These are phyloP conservation scores for Ellobium chinense DNA, from an alignment of 2,888 invertebrate genomes.

Conservation along the genomic window DNA sequence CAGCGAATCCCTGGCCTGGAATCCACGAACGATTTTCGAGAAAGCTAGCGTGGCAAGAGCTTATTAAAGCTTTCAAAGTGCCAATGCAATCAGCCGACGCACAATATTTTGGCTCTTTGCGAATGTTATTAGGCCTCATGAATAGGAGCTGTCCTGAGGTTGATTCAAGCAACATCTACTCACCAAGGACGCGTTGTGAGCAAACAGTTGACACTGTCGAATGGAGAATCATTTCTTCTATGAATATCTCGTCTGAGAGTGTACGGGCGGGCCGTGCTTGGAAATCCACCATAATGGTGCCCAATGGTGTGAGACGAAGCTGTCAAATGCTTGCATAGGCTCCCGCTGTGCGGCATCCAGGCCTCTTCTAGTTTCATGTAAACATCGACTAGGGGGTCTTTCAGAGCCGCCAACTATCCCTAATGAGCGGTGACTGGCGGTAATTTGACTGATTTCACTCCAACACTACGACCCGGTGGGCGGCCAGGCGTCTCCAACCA, in stretches of 20 bases:
- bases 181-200: slow-evolving; percentile 47
- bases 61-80: slow-evolving; percentile 45
- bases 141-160: slow-evolving; percentile 38
- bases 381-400: slow-evolving; percentile 47
- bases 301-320: slow-evolving; percentile 52
- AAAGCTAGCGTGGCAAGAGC: slow-evolving; percentile 42
- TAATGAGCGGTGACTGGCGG: slow-evolving; percentile 50
- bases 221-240: slow-evolving; percentile 33
- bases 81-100: slow-evolving; percentile 42
- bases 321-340: slow-evolving; percentile 53
- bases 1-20: slow-evolving; percentile 26
- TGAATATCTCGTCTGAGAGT: slow-evolving; percentile 39
- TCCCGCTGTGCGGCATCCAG: slow-evolving; percentile 45
- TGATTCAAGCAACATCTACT: slow-evolving; percentile 49
- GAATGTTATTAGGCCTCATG: slow-evolving; percentile 41
- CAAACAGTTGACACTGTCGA: slow-evolving; percentile 47
- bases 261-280: slow-evolving; percentile 43
- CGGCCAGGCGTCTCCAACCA: slow-evolving; percentile 18
- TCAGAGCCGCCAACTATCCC: slow-evolving; percentile 48
- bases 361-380: slow-evolving; percentile 44
- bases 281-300: slow-evolving; percentile 50
- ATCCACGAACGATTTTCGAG: slow-evolving; percentile 11
- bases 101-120: slow-evolving; percentile 44
- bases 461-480: slow-evolving; percentile 25
- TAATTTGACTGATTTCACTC: slow-evolving; percentile 49